These are phyloP conservation scores for Oophaga pumilio DNA, from an alignment of 2,113 vertebrate species.

Conservation along the genomic window DNA sequence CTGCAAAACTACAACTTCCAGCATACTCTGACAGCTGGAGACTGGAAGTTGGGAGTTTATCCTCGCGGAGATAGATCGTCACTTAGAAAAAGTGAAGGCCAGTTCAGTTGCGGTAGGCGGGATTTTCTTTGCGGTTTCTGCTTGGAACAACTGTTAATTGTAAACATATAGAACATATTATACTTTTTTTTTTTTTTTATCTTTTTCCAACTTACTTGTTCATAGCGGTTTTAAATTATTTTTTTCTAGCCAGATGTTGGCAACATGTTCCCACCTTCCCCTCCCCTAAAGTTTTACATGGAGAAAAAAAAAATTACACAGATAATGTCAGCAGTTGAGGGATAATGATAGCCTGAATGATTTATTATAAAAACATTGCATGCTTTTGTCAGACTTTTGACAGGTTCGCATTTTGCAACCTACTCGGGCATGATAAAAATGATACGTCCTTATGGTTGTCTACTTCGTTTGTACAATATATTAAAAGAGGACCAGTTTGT, in stretches of 20 bases:
- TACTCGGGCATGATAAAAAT: no score
- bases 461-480: no score
- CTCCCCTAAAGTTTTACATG: not conserved
- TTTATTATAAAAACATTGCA: not conserved
- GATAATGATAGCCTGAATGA: not conserved
- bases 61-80: no score
- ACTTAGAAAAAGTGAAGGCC: not conserved
- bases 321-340: not conserved
- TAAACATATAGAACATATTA: not conserved
- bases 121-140: not conserved
- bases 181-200: not conserved
- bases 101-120: not conserved
- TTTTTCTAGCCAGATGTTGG: not conserved
- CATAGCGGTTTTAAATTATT: not conserved
- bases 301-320: not conserved
- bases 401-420: no score
- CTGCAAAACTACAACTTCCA: no score
- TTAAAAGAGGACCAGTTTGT: no score
- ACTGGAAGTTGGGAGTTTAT: no score
- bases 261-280: not conserved
- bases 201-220: not conserved
- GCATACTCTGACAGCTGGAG: no score
- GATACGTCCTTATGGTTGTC: no score
- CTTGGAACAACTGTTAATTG: not conserved
- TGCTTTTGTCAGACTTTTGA: no score